A percentile compares a stretch with the other conserved stretches of the same genome.
Evolutionary conservation across 2,888 invertebrate genomes (phyloP).

Genomic region (Cremastobaeus sp.): DNA sequence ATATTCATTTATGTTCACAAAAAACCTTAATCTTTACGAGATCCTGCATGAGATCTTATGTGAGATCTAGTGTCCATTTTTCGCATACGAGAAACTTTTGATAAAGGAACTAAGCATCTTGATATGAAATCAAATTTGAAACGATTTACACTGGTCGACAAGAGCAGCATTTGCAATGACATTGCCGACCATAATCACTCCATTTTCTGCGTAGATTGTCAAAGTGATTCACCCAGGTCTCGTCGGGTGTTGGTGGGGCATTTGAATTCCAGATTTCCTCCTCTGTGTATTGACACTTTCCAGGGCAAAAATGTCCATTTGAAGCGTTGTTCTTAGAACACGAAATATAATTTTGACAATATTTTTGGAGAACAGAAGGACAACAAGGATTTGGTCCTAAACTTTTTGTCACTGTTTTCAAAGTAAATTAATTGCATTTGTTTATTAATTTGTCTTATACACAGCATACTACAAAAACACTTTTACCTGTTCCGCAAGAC

Average conservation of each 20-base stretch:
- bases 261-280: slow-evolving; percentile 73
- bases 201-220: slow-evolving; percentile 71
- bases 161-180: slow-evolving; percentile 69
- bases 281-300: slow-evolving; percentile 70
- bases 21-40: no score
- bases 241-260: slow-evolving; percentile 70
- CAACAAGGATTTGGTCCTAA: slow-evolving; percentile 3
- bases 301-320: slow-evolving; percentile 59
- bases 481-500: not conserved
- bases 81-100: no score
- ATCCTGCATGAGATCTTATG: no score
- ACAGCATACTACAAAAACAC: not conserved
- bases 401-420: not conserved
- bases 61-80: no score
- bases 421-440: not conserved
- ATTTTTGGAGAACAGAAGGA: not conserved
- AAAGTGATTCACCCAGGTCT: slow-evolving; percentile 71
- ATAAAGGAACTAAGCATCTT: no score
- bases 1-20: no score
- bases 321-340: not conserved
- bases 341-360: slow-evolving; percentile 21
- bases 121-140: no score
- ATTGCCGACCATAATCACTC: slow-evolving; percentile 71
- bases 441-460: not conserved
- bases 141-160: slow-evolving; percentile 65